phyloP scores from a whole-genome alignment of 2,888 invertebrate species.

The Ligdia adustata region DNA sequence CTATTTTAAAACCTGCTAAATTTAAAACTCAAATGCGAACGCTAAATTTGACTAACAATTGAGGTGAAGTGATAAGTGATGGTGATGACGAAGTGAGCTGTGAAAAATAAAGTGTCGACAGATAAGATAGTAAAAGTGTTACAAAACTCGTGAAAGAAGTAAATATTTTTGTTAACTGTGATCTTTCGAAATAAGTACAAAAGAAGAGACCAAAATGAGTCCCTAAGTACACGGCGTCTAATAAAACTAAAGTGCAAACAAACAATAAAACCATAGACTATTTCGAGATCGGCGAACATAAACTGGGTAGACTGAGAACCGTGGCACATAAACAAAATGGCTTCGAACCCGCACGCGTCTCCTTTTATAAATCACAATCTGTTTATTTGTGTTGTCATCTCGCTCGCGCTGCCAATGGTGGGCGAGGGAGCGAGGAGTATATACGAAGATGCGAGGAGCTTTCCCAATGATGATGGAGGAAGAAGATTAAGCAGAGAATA shows the following conservation, averaged over 20 bases:
- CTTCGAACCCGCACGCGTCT: conserved; percentile 73
- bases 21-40: conserved; percentile 16
- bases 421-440: conserved; percentile 67
- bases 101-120: conserved; percentile 7
- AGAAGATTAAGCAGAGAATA: conserved; percentile 84
- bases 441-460: conserved; percentile 63
- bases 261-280: conserved; percentile 67
- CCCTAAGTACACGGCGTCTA: conserved; percentile 49
- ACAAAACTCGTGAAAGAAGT: not conserved
- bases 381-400: conserved; percentile 80
- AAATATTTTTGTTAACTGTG: conserved; percentile 3
- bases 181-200: not conserved
- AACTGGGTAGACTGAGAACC: conserved; percentile 66
- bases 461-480: conserved; percentile 61
- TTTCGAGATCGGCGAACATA: conserved; percentile 63
- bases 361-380: conserved; percentile 73
- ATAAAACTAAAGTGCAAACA: conserved; percentile 69
- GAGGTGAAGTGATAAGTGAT: conserved; percentile 4
- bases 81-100: conserved; percentile 1
- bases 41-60: conserved; percentile 13
- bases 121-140: conserved; percentile 2
- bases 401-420: conserved; percentile 71
- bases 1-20: conserved; percentile 22
- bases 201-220: conserved; percentile 48
- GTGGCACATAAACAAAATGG: conserved; percentile 76